Conservation (phyloP, 2,888 invertebrate species). For the Phymatocera aterrima region DNA sequence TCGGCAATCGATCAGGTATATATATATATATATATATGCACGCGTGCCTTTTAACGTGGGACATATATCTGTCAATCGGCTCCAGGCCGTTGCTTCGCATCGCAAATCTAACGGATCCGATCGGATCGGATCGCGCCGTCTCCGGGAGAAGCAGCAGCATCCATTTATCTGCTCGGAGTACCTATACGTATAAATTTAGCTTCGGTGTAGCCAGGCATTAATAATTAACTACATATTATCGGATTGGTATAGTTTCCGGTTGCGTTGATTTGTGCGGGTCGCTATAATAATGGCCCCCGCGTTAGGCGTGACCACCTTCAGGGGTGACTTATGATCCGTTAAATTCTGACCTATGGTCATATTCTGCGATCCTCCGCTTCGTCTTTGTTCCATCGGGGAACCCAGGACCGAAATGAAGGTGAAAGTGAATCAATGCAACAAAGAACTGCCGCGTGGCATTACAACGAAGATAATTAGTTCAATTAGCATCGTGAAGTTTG, state of each 20-base stretch:
- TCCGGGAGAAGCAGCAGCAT: not conserved
- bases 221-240: slow-evolving; percentile 44
- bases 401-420: too few relatives aligned
- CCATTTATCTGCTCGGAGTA: not conserved
- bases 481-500: too few relatives aligned
- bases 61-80: not conserved
- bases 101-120: not conserved
- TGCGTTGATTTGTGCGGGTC: slow-evolving; percentile 17
- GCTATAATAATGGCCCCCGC: not conserved
- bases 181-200: slow-evolving; percentile 26
- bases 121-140: not conserved
- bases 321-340: not conserved
- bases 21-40: not conserved
- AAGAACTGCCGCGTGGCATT: too few relatives aligned
- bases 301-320: too few relatives aligned
- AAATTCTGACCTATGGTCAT: not conserved
- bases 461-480: too few relatives aligned
- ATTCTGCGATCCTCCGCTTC: too few relatives aligned
- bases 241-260: not conserved
- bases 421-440: too few relatives aligned
- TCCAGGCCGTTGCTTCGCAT: not conserved
- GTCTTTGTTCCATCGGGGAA: too few relatives aligned
- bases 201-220: slow-evolving; percentile 32
- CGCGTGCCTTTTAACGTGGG: not conserved
- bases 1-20: not conserved